A percentile compares a stretch with the other conserved stretches of the same genome.
Conservation (phyloP, 1,140 invertebrate genomes). For the Cydia splendana region DNA sequence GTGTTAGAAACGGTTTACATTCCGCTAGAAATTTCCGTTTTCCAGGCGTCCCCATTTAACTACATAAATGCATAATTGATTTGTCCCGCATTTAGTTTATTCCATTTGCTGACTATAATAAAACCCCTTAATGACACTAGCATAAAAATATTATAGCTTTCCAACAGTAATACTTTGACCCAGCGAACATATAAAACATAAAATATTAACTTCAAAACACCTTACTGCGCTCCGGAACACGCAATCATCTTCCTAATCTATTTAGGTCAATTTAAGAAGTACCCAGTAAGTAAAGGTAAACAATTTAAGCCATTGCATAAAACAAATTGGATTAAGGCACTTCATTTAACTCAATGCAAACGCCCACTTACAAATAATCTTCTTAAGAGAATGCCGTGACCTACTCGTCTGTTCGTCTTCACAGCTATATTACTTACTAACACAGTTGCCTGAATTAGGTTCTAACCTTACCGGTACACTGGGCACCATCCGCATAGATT, state of each 20-base stretch:
- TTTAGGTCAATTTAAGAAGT: conserved; percentile 14
- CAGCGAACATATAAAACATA: background rate
- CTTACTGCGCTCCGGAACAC: background rate
- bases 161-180: conserved; percentile 4
- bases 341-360: conserved; percentile 30
- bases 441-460: conserved; percentile 13
- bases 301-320: conserved; percentile 29
- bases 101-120: background rate
- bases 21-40: background rate
- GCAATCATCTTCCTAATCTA: conserved; percentile 20
- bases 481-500: conserved; percentile 14
- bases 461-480: conserved; percentile 17
- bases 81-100: background rate
- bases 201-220: conserved; percentile 8
- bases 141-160: background rate
- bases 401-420: conserved; percentile 12
- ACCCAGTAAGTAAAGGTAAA: conserved; percentile 23
- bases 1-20: background rate
- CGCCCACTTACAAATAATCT: conserved; percentile 18
- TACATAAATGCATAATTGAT: too few relatives aligned
- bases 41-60: background rate
- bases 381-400: conserved; percentile 28
- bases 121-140: background rate
- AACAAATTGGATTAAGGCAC: conserved; percentile 26
- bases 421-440: background rate